A percentile compares a stretch with the other conserved stretches of the same genome.
Conservation (phyloP, 2,797 vertebrate genomes). For the Tokudaia muenninki region DNA sequence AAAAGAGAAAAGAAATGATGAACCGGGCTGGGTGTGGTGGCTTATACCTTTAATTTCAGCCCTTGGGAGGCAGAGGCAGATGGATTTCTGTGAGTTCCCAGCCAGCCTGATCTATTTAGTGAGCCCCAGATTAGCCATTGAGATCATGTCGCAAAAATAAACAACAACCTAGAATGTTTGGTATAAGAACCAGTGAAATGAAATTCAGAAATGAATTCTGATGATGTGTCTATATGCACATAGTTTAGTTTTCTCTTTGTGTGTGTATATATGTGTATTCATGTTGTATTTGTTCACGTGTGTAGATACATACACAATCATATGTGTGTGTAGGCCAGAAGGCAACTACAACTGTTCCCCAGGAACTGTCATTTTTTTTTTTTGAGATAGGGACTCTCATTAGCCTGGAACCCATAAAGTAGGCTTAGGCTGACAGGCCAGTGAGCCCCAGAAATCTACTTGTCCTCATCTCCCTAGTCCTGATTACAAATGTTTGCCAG, state of each 20-base stretch:
- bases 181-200: not conserved
- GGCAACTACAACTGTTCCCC: not conserved
- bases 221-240: not conserved
- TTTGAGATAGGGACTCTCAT: not conserved
- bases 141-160: not conserved
- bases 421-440: not conserved
- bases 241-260: not conserved
- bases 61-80: not conserved
- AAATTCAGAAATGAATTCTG: constrained; percentile 5
- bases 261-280: not conserved
- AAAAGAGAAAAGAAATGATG: not conserved
- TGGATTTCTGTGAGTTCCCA: not conserved
- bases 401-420: not conserved
- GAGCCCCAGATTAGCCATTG: not conserved
- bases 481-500: not conserved
- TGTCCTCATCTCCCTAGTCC: not conserved
- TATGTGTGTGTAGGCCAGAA: not conserved
- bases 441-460: not conserved
- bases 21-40: no score
- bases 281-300: not conserved
- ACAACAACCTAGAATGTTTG: not conserved
- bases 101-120: not conserved
- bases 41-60: not conserved
- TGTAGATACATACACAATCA: not conserved
- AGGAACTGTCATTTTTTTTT: not conserved